These are phyloP conservation scores for Vireo altiloquus DNA, from an alignment of 2,113 vertebrate species.

Conservation along the genomic window DNA sequence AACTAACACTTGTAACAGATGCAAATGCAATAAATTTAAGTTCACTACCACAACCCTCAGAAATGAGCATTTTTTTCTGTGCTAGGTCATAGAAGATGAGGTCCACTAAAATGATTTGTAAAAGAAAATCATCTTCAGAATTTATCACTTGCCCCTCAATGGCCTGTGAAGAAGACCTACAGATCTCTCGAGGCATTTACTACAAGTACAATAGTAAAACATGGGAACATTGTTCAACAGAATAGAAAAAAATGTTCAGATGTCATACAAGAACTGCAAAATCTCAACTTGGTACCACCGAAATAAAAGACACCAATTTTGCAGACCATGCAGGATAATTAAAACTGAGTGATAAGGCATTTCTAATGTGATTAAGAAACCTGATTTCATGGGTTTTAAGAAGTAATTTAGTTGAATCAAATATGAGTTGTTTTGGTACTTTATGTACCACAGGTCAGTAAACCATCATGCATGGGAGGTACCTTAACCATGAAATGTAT, in stretches of 20 bases:
- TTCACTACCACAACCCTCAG: neutral
- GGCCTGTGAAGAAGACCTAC: neutral
- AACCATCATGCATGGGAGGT: neutral
- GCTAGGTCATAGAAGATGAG: neutral
- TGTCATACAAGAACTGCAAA: constrained; percentile 26
- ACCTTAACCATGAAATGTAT: neutral
- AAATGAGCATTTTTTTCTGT: neutral
- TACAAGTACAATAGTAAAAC: constrained; percentile 16
- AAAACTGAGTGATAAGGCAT: constrained; percentile 35
- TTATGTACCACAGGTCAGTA: neutral
- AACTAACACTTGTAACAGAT: neutral
- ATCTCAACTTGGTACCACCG: neutral
- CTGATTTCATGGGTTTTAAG: constrained; percentile 33
- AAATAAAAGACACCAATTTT: constrained; percentile 8
- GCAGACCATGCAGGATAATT: neutral
- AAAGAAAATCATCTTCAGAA: neutral
- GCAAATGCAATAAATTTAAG: neutral
- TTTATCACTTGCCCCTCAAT: neutral
- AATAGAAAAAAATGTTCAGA: constrained; percentile 12
- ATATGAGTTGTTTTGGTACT: neutral
- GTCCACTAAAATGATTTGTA: neutral
- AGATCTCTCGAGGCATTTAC: constrained; percentile 4
- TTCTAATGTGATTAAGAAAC: constrained; percentile 52
- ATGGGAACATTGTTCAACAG: neutral
- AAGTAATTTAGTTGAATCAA: constrained; percentile 23